phyloP scores from a whole-genome alignment of 1,140 invertebrate species.

The Coptotermes formosanus region DNA sequence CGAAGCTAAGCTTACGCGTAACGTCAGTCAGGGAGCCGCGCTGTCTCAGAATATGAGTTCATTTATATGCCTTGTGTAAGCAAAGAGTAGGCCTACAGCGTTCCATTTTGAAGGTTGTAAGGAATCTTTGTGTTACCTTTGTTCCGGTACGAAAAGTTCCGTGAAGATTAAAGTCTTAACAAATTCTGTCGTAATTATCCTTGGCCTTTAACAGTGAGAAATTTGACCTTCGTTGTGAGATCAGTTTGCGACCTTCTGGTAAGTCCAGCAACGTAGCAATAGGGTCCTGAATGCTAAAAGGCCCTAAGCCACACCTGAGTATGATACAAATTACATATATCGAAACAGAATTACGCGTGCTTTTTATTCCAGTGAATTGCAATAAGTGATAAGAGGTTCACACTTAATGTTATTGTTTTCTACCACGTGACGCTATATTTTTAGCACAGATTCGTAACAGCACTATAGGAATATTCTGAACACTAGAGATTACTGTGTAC shows the following conservation, averaged over 20 bases:
- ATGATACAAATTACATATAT: not conserved
- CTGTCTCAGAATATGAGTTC: too few species aligned
- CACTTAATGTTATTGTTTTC: not conserved
- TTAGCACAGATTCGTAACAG: too few species aligned
- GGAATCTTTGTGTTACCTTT: too few species aligned
- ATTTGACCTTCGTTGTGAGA: not conserved
- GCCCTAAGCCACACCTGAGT: not conserved
- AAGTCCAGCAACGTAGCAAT: not conserved
- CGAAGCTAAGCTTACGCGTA: too few species aligned
- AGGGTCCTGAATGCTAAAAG: not conserved
- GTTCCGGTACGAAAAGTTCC: too few species aligned
- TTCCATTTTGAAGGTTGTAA: too few species aligned
- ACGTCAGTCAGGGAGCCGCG: too few species aligned
- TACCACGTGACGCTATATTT: not conserved
- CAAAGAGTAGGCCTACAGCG: too few species aligned
- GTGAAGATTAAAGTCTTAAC: not conserved
- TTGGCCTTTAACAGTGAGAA: slow-evolving; percentile 7
- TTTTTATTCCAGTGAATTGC: not conserved
- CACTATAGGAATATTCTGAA: too few species aligned
- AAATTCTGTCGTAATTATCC: not conserved
- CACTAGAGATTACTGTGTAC: too few species aligned
- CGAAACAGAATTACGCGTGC: too few species aligned
- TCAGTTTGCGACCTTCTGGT: not conserved
- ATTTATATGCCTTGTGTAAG: too few species aligned
- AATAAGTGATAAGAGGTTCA: not conserved